These are phyloP conservation scores for Tetragnatha montana DNA, from an alignment of 2,888 invertebrate genomes.

Conservation along the genomic window DNA sequence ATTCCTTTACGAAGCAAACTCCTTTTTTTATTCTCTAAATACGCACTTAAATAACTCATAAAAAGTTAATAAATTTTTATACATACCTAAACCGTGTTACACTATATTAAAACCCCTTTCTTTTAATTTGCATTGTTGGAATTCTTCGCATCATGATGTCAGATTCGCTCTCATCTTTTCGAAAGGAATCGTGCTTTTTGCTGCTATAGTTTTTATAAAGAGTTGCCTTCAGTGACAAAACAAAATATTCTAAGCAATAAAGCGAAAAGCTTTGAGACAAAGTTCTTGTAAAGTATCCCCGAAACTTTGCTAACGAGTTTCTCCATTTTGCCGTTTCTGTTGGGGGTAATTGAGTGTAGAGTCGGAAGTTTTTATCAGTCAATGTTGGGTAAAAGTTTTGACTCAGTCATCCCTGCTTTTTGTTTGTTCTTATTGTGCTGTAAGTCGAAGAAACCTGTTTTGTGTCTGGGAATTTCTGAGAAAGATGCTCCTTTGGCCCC, in stretches of 20 bases:
- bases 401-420: not conserved
- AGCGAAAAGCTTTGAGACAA: not conserved
- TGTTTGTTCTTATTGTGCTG: not conserved
- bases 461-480: not conserved
- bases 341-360: constrained; percentile 7
- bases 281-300: constrained; percentile 10
- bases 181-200: too few relatives aligned
- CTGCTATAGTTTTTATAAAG: constrained; percentile 15
- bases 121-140: too few relatives aligned
- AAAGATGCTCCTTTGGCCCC: not conserved
- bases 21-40: too few relatives aligned
- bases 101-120: too few relatives aligned
- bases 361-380: constrained; percentile 5
- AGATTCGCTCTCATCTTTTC: too few relatives aligned
- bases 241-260: not conserved
- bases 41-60: too few relatives aligned
- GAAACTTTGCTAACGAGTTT: not conserved
- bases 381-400: not conserved
- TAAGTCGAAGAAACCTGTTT: not conserved
- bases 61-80: too few relatives aligned
- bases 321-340: not conserved
- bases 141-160: too few relatives aligned
- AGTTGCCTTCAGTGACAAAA: not conserved
- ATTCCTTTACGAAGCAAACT: too few relatives aligned
- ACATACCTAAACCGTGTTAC: too few relatives aligned